phyloP scores from a whole-genome alignment of 1,140 invertebrate species.

The Drosophila busckii region DNA sequence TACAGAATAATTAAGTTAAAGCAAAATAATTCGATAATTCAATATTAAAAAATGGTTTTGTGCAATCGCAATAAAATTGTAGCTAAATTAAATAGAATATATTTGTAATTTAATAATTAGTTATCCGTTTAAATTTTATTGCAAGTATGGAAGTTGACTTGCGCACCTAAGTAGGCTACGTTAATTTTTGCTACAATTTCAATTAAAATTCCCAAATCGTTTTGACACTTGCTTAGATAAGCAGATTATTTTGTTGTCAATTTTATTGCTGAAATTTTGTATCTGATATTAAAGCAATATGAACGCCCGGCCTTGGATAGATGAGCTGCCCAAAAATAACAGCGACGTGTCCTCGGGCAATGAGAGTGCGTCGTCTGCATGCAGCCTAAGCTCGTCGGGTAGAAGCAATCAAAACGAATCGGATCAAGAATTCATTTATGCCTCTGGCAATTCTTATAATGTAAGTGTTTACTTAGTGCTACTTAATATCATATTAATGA shows the following conservation, averaged over 20 bases:
- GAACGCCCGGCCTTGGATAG: neutral
- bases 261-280: neutral
- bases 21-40: too few species aligned
- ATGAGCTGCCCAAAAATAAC: constrained; percentile 19
- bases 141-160: too few species aligned
- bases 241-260: too few species aligned
- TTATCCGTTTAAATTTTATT: too few species aligned
- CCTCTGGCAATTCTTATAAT: constrained; percentile 4
- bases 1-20: too few species aligned
- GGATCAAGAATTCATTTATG: constrained; percentile 12
- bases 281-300: neutral
- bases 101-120: too few species aligned
- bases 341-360: constrained; percentile 34
- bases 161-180: constrained; percentile 18
- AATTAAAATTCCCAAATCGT: constrained; percentile 29
- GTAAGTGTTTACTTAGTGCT: constrained; percentile 11
- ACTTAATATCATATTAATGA: neutral
- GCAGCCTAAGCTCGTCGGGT: constrained; percentile 27
- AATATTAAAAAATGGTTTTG: too few species aligned
- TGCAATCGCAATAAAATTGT: too few species aligned
- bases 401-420: constrained; percentile 11
- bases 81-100: too few species aligned
- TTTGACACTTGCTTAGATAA: too few species aligned
- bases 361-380: constrained; percentile 1
- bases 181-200: neutral